Conservation (phyloP, 2,888 invertebrate species). For the Morpho deidamia region DNA sequence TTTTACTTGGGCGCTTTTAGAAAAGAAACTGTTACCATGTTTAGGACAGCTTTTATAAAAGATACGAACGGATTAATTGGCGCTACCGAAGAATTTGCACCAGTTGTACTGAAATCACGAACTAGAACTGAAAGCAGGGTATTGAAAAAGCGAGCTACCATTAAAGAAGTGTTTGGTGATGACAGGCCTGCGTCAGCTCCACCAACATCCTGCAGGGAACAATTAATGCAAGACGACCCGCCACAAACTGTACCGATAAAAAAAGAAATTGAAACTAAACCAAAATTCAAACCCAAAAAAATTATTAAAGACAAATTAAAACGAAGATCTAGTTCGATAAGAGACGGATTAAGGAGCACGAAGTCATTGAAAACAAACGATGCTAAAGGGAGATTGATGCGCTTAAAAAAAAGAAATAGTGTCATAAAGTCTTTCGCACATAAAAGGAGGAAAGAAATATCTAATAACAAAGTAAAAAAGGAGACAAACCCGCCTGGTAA, state of each 20-base stretch:
- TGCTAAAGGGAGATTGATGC: slow-evolving; percentile 61
- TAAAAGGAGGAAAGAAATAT: slow-evolving; percentile 62
- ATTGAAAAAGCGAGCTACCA: slow-evolving; percentile 85
- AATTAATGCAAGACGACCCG: slow-evolving; percentile 45
- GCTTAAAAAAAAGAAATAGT: slow-evolving; percentile 70
- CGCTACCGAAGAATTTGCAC: slow-evolving; percentile 81
- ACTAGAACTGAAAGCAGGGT: slow-evolving; percentile 87
- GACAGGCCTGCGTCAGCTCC: slow-evolving; percentile 91
- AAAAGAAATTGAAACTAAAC: slow-evolving; percentile 50
- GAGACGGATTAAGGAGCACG: slow-evolving; percentile 70
- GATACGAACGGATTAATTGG: slow-evolving; percentile 78
- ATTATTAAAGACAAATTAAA: slow-evolving; percentile 60
- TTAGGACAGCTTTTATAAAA: slow-evolving; percentile 82
- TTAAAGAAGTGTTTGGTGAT: slow-evolving; percentile 88
- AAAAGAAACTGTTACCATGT: slow-evolving; percentile 83
- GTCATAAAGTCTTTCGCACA: slow-evolving; percentile 60
- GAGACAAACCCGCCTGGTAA: slow-evolving; percentile 49
- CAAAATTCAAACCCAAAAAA: slow-evolving; percentile 63
- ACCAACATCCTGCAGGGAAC: slow-evolving; percentile 80
- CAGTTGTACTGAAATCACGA: slow-evolving; percentile 84
- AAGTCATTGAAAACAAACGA: slow-evolving; percentile 67
- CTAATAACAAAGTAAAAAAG: slow-evolving; percentile 55
- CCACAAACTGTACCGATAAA: slow-evolving; percentile 41
- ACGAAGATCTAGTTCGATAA: slow-evolving; percentile 61
- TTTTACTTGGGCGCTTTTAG: slow-evolving; percentile 82